Base-by-base conservation (phyloP, 1,140 invertebrate genomes). In the Amyelois transitella region DNA sequence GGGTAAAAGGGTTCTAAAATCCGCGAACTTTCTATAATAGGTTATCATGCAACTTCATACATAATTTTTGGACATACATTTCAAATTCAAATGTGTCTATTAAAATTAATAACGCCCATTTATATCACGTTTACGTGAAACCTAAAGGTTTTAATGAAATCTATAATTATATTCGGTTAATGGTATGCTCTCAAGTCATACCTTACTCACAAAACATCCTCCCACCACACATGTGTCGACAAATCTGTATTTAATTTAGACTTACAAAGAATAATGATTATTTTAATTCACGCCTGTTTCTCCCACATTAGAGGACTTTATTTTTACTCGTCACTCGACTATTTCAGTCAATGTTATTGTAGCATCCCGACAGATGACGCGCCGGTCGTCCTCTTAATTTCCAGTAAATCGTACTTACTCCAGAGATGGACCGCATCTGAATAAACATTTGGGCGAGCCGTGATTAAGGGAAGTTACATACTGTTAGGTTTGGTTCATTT, bases 291-390 rank as follows among this genome's bases (percentile, higher is more conserved):
- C 8, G 32, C 17, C 32, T 14, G n/a, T 14, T 38, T 38, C 32
- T 38, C 32, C 32, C 32, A 38, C 32, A 38, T 14, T 12, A 38
- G n/a, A 14, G 1, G 5, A 14, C 12, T 38, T 71, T 86, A 83
- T 86, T 84, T 86, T 81, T 62, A 66, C 75, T 76, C 70, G 73
- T 80, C 76, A 78, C 73, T 75, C 76, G 64, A 69, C 67, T 86
- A 84, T 85, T 86, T 86, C 81, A 60, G 80, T 50, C 70, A 77
- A 69, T 86, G 78, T 86, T 86, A 75, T 86, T 83, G 56, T 85
- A 86, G 73, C 68, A 81, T 82, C 76, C 76, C 69, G 58, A 50
- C 64, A 69, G 68, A 79, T 76, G 81, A 72, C 65, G 64, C 32
- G n/a, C 17, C 32, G 32, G 1, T 8, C 61, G 70, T 75, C 74